These are phyloP conservation scores for Cistogaster globosa DNA, from an alignment of 2,888 invertebrate species.

Conservation along the genomic window DNA sequence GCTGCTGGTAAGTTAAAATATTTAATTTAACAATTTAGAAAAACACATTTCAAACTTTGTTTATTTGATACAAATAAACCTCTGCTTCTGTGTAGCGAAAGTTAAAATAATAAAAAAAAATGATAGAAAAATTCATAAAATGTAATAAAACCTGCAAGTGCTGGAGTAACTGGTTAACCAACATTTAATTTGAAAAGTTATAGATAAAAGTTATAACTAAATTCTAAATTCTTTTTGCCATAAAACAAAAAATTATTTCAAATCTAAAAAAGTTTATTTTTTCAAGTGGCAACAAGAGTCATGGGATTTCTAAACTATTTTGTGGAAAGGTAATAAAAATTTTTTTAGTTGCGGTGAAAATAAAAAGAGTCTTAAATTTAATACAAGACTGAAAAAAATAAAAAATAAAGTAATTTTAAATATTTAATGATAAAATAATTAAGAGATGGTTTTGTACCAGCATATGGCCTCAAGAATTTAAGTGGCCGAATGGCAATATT, in stretches of 20 bases:
- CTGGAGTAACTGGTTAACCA: neutral
- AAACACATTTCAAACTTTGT: too few relatives aligned
- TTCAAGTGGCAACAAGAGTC: neutral
- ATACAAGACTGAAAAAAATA: too few relatives aligned
- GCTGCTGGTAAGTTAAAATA: neutral
- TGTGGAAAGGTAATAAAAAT: too few relatives aligned
- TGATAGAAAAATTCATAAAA: neutral
- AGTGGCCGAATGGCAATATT: too few relatives aligned
- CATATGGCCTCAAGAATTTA: too few relatives aligned
- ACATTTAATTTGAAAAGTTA: neutral
- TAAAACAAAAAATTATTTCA: neutral
- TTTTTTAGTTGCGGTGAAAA: too few relatives aligned
- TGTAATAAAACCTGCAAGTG: too few relatives aligned
- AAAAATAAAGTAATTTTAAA: too few relatives aligned
- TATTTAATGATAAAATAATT: too few relatives aligned
- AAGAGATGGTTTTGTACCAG: too few relatives aligned
- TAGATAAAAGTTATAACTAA: neutral
- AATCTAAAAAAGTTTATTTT: neutral
- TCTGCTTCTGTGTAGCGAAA: neutral
- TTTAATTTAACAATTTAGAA: neutral
- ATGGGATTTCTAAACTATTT: neutral
- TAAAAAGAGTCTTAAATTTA: too few relatives aligned
- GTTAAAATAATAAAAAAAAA: neutral
- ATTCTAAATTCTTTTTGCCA: neutral
- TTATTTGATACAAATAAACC: neutral